phyloP scores from a whole-genome alignment of 2,113 vertebrate species.

The Oophaga pumilio region DNA sequence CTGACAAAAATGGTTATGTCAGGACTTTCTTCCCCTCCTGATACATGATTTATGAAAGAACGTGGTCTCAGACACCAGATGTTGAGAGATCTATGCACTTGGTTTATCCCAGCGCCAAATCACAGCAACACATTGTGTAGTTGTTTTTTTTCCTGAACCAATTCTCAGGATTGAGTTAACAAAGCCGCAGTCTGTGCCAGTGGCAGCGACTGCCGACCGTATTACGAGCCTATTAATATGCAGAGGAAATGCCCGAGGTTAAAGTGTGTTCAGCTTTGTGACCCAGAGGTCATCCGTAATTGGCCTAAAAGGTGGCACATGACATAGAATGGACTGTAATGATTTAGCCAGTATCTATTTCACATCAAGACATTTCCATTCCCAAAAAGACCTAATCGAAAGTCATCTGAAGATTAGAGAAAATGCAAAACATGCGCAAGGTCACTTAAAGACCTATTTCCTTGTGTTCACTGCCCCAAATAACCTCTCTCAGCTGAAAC shows the following conservation, averaged over 20 bases:
- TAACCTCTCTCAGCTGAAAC: conserved; percentile 70
- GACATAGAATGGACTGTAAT: conserved; percentile 87
- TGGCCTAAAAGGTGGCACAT: conserved; percentile 88
- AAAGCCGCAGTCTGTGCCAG: conserved; percentile 68
- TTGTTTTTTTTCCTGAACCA: conserved; percentile 44
- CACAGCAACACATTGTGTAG: conserved; percentile 67
- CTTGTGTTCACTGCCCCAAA: conserved; percentile 73
- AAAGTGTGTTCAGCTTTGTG: conserved; percentile 80
- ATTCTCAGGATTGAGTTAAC: conserved; percentile 56
- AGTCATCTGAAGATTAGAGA: conserved; percentile 85
- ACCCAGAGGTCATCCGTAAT: conserved; percentile 85
- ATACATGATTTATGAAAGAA: conserved; percentile 61
- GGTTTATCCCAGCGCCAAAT: conserved; percentile 63
- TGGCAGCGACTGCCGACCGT: conserved; percentile 61
- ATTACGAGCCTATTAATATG: conserved; percentile 79
- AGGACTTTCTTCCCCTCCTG: conserved; percentile 63
- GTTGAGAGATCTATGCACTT: conserved; percentile 61
- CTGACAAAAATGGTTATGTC: conserved; percentile 66
- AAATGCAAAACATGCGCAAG: conserved; percentile 82
- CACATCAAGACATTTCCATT: conserved; percentile 83
- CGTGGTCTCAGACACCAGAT: conserved; percentile 74
- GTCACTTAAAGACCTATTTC: conserved; percentile 80
- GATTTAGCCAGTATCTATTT: conserved; percentile 98
- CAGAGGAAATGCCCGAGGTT: conserved; percentile 88
- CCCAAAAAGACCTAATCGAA: conserved; percentile 77